Percentiles rank a stretch among this genome's conserved stretches.
These are phyloP conservation scores for Pseudorectes ferrugineus DNA, from an alignment of 2,113 vertebrate species.

Conservation along the genomic window DNA sequence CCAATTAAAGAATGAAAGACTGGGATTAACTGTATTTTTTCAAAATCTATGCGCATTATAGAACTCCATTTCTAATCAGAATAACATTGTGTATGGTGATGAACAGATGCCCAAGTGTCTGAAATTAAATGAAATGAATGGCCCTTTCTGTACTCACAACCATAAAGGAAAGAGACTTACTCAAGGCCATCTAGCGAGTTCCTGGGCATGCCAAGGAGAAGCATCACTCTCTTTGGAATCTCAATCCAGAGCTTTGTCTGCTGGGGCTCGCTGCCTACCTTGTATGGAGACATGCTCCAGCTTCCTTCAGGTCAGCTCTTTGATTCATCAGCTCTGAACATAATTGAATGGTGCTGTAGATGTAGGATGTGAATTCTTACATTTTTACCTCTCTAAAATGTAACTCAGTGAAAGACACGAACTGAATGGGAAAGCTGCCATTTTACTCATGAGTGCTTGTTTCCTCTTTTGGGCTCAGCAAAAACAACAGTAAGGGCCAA, in stretches of 20 bases:
- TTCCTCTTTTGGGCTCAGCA: not conserved
- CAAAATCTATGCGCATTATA: accelerated
- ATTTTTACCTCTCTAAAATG: not conserved
- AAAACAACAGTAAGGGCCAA: not conserved
- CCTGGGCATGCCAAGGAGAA: not conserved
- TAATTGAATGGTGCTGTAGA: not conserved
- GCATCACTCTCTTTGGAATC: not conserved
- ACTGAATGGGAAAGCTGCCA: not conserved
- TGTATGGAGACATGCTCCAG: not conserved
- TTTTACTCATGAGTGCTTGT: not conserved
- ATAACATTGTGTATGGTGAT: not conserved
- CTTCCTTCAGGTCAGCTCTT: not conserved
- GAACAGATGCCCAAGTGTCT: not conserved
- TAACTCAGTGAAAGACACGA: not conserved
- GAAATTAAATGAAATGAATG: not conserved
- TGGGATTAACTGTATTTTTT: not conserved
- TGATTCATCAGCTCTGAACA: not conserved
- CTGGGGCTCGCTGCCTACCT: not conserved
- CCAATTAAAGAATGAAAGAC: not conserved
- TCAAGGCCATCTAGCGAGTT: not conserved
- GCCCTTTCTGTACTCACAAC: not conserved
- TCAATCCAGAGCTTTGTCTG: too few species aligned
- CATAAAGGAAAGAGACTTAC: not conserved
- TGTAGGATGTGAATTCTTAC: not conserved
- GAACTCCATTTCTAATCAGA: not conserved